Evolutionary conservation across 2,113 vertebrate genomes (phyloP).

Genomic region (Capreolus pygargus): DNA sequence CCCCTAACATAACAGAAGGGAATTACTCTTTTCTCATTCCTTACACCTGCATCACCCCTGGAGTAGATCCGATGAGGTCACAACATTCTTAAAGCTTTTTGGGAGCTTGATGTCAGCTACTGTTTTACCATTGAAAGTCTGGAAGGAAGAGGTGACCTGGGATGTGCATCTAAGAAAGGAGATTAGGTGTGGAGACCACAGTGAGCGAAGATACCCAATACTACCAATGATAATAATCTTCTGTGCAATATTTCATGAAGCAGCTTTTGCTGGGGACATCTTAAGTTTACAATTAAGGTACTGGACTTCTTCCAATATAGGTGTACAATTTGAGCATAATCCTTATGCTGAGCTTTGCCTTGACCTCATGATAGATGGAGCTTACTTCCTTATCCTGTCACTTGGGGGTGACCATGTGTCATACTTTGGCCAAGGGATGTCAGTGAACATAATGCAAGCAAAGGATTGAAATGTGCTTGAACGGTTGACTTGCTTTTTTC

Average conservation of each 20-base stretch:
- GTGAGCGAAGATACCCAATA: not conserved
- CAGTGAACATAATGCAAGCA: not conserved
- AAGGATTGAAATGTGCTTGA: not conserved
- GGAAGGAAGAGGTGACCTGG: not conserved
- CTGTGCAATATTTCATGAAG: not conserved
- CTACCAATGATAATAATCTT: not conserved
- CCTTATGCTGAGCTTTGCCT: not conserved
- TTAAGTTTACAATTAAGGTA: not conserved
- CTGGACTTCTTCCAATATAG: not conserved
- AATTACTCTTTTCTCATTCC: not conserved
- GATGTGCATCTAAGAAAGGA: not conserved
- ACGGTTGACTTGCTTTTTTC: not conserved
- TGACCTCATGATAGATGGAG: not conserved
- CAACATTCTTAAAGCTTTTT: not conserved
- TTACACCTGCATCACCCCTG: not conserved
- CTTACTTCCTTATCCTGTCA: not conserved
- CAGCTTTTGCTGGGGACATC: not conserved
- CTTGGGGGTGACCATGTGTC: not conserved
- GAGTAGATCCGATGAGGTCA: not conserved
- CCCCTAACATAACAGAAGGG: not conserved
- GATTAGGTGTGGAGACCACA: not conserved
- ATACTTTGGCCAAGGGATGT: not conserved
- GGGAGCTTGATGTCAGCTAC: not conserved
- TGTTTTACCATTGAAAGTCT: not conserved
- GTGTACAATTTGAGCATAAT: not conserved